These are phyloP conservation scores for Drosophila tsacasi DNA, from an alignment of 1,140 invertebrate genomes.

Conservation along the genomic window DNA sequence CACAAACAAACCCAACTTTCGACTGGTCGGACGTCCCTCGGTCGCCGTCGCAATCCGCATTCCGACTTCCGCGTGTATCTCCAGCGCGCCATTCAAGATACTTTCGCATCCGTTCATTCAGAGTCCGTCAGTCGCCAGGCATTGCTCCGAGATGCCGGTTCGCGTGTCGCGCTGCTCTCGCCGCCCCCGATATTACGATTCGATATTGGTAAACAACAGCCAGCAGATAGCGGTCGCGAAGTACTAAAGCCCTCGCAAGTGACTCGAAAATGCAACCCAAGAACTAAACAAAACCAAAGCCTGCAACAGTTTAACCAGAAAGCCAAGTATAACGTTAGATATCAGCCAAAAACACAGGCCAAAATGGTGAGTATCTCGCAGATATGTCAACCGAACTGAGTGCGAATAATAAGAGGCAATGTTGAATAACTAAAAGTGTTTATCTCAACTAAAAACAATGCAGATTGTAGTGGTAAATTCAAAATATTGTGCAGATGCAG, in stretches of 20 bases:
- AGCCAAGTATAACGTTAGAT: slow-evolving; percentile 9
- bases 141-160: slow-evolving; percentile 74
- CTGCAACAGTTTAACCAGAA: slow-evolving; percentile 2
- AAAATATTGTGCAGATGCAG: slow-evolving; percentile 2
- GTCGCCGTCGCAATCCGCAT: slow-evolving; percentile 18
- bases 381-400: not conserved
- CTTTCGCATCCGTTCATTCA: slow-evolving; percentile 39
- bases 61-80: slow-evolving; percentile 49
- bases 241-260: slow-evolving; percentile 17
- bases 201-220: slow-evolving; percentile 19
- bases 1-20: slow-evolving; percentile 75
- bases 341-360: slow-evolving; percentile 12
- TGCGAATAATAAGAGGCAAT: not conserved
- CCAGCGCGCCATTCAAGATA: slow-evolving; percentile 58
- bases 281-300: slow-evolving; percentile 7
- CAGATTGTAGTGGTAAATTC: not conserved
- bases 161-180: slow-evolving; percentile 42
- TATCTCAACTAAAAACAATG: not conserved
- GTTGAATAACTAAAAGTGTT: not conserved
- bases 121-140: slow-evolving; percentile 66
- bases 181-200: slow-evolving; percentile 17
- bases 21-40: slow-evolving; percentile 65
- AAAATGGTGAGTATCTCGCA: slow-evolving; percentile 28
- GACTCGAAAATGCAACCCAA: slow-evolving; percentile 10
- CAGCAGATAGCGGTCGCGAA: slow-evolving; percentile 2